A percentile compares a stretch with the other conserved stretches of the same genome.
Conservation (phyloP, 2,113 vertebrate species). For the Pelodiscus sinensis region DNA sequence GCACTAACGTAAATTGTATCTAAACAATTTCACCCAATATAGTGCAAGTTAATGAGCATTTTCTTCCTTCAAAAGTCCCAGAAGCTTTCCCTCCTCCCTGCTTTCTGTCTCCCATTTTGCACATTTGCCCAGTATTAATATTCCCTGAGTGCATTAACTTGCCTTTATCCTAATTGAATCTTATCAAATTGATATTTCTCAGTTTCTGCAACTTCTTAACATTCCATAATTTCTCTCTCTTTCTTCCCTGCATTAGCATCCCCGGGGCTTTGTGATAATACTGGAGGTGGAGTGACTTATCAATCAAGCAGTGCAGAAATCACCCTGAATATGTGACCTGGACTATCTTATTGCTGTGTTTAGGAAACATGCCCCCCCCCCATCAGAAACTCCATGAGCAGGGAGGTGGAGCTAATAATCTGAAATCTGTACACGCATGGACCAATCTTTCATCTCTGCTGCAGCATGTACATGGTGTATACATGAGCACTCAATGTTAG, state of each 20-base stretch:
- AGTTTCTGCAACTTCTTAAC: not conserved
- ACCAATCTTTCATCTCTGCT: not conserved
- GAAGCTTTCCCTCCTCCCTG: not conserved
- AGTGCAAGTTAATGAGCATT: not conserved
- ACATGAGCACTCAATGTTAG: fast-evolving
- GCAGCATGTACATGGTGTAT: fast-evolving
- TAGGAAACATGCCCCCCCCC: not conserved
- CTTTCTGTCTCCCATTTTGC: not conserved
- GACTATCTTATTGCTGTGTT: fast-evolving
- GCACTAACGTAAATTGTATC: not conserved
- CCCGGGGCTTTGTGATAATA: not conserved
- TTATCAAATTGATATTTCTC: not conserved
- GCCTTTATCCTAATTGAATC: slow-evolving; percentile 32
- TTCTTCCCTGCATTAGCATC: not conserved
- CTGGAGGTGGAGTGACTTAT: not conserved
- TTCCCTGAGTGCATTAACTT: not conserved
- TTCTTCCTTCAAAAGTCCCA: not conserved
- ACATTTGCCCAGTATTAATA: slow-evolving; percentile 2
- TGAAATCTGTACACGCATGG: not conserved
- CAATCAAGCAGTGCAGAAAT: fast-evolving
- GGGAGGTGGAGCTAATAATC: fast-evolving
- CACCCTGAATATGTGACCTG: not conserved
- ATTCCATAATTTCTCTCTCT: not conserved
- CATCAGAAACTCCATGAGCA: fast-evolving
- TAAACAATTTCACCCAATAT: not conserved